These are phyloP conservation scores for Thecocarcelia acutangulata DNA, from an alignment of 2,888 invertebrate genomes.

Conservation along the genomic window DNA sequence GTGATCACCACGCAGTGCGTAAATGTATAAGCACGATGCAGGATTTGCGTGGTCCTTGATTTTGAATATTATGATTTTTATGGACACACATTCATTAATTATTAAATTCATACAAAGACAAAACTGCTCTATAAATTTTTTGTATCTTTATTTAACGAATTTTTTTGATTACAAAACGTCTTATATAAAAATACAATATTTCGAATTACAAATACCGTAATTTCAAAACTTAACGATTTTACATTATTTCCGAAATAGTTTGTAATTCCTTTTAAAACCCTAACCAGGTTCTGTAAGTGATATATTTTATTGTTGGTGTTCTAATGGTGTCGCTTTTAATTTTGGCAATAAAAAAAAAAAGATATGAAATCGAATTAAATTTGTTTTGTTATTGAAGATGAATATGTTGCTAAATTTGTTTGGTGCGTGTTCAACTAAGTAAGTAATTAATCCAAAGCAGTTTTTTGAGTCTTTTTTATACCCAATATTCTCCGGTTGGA, in stretches of 20 bases:
- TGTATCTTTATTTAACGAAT: constrained; percentile 65
- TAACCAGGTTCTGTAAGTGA: constrained; percentile 8
- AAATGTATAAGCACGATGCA: no score
- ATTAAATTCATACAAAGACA: constrained; percentile 50
- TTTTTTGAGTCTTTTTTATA: constrained; percentile 68
- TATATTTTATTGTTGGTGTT: constrained; percentile 27
- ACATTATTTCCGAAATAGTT: constrained; percentile 44
- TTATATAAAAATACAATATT: constrained; percentile 67
- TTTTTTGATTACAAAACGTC: constrained; percentile 57
- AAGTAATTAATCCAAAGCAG: constrained; percentile 32
- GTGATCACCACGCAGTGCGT: no score
- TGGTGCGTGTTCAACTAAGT: background rate
- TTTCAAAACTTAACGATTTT: constrained; percentile 40
- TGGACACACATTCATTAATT: no score
- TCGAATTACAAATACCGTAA: constrained; percentile 59
- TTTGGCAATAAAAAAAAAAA: constrained; percentile 29
- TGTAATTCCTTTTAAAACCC: constrained; percentile 44
- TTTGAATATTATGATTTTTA: no score
- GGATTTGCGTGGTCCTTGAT: no score
- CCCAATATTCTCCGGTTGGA: constrained; percentile 58
- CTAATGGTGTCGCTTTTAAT: constrained; percentile 3
- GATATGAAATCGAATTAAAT: constrained; percentile 34
- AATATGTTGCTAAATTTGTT: background rate
- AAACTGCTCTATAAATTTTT: constrained; percentile 65
- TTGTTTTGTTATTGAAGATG: constrained; percentile 9